phyloP scores from a whole-genome alignment of 2,113 vertebrate genomes.

The Heteronetta atricapilla region DNA sequence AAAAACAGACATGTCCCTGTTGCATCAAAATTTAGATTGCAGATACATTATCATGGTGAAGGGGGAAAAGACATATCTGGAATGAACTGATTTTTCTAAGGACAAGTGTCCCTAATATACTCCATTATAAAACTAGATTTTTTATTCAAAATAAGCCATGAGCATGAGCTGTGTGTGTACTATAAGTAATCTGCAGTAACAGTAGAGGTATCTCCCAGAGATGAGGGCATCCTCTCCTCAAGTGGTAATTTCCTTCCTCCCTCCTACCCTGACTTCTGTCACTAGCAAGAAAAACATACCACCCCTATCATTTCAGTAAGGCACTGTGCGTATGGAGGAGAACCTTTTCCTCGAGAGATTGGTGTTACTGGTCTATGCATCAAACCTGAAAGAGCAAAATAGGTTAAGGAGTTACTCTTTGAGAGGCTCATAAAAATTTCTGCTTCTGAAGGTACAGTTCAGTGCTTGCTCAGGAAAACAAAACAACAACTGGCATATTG shows the following conservation, averaged over 20 bases:
- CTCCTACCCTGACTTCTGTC: neutral
- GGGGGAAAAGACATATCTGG: neutral
- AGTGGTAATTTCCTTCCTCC: neutral
- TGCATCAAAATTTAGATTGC: conserved; percentile 29
- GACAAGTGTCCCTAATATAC: neutral
- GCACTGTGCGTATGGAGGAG: neutral
- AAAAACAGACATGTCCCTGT: neutral
- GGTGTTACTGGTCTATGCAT: neutral
- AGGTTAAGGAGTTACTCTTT: neutral
- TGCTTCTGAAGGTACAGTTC: neutral
- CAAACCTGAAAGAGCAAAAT: neutral
- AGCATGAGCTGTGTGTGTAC: neutral
- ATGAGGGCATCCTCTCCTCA: neutral
- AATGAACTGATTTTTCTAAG: neutral
- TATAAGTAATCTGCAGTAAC: neutral
- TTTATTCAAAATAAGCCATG: neutral
- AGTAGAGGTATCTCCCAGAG: neutral
- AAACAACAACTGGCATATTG: neutral
- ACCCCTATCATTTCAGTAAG: neutral
- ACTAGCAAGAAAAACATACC: neutral
- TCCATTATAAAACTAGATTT: neutral
- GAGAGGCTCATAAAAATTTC: neutral
- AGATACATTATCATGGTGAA: neutral
- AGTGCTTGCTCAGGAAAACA: neutral
- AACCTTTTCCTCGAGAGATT: neutral